Base-by-base conservation (phyloP, 2,797 vertebrate genomes). In the Trachops cirrhosus region DNA sequence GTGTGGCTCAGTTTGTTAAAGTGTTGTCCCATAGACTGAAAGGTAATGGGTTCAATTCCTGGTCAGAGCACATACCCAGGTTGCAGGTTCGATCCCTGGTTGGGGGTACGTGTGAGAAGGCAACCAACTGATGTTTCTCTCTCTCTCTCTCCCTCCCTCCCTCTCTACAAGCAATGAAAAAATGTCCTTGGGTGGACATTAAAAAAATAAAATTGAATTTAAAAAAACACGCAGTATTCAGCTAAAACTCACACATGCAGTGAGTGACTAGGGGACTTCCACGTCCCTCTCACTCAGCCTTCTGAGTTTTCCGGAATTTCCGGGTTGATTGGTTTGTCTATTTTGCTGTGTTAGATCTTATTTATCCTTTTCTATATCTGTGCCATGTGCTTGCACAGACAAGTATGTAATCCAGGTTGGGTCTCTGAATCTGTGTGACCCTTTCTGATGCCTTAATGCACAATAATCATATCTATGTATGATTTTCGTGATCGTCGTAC, bases 291-390 rank as follows among this genome's bases (percentile, higher is more conserved):
- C 67, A 50, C 21, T 85, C 10, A 29, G 44, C 8, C 85, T 85
- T 93, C 44, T 22, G 50, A 54, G 6, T 91, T 77, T 86, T 89
- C 80, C 86, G 67, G 34, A 80, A 70, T 92, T 82, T 82, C 82
- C 34, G 62, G 12, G 32, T 46, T 50, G 52, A 29, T 37, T 39
- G 26, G 41, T 50, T 54, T 48, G 10, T 68, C 37, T 75, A 14
- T 44, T 75, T 75, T 50, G 6, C 11, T 91, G 10, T 68, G n/a
- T 9, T 37, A 9, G 24, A 14, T 37, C 34, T 73, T 79, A 16
- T 71, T 68, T 50, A 6, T n/a, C 48, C 86, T 57, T 71, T 86
- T 67, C 34, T 68, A 16, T 73, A 32, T 79, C 39, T 44, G 52
- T n/a, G n/a, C 41, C 68, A 10, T 2, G 0, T 50, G 29, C 8